phyloP scores from a whole-genome alignment of 2,797 vertebrate genomes.

The Hippocampus kuda region DNA sequence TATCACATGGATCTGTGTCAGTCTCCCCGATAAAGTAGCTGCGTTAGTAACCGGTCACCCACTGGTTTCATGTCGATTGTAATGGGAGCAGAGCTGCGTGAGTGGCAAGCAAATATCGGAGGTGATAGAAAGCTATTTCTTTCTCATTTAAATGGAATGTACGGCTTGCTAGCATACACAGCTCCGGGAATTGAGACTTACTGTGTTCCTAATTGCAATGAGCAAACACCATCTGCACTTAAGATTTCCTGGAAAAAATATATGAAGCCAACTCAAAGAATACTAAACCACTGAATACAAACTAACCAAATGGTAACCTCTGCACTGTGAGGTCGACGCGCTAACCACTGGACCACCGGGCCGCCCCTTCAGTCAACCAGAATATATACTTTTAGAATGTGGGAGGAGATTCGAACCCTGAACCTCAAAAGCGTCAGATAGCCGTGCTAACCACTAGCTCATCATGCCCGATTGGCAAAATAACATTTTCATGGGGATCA shows the following conservation, averaged over 20 bases:
- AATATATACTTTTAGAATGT: no score
- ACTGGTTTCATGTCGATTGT: conserved; percentile 45
- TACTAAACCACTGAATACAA: no score
- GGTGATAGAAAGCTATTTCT: conserved; percentile 33
- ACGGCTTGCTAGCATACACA: conserved; percentile 17
- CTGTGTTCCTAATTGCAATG: conserved; percentile 8
- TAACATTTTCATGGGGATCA: no score
- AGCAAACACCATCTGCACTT: neutral
- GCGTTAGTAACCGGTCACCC: conserved; percentile 38
- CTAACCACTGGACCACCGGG: no score
- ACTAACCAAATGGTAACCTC: no score
- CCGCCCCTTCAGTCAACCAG: no score
- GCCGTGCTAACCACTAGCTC: no score
- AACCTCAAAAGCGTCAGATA: no score
- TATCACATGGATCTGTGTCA: conserved; percentile 42
- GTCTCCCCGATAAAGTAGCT: conserved; percentile 44
- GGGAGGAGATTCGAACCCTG: no score
- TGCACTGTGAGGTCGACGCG: no score
- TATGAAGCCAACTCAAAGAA: no score
- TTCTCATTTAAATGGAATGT: conserved; percentile 28
- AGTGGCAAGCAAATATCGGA: conserved; percentile 41
- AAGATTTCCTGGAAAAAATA: neutral
- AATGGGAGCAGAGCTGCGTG: conserved; percentile 31
- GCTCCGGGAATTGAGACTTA: conserved; percentile 17
- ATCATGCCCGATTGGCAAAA: no score